A percentile compares a stretch with the other conserved stretches of the same genome.
These are phyloP conservation scores for Penaeus vannamei DNA, from an alignment of 1,140 invertebrate species.

Conservation along the genomic window DNA sequence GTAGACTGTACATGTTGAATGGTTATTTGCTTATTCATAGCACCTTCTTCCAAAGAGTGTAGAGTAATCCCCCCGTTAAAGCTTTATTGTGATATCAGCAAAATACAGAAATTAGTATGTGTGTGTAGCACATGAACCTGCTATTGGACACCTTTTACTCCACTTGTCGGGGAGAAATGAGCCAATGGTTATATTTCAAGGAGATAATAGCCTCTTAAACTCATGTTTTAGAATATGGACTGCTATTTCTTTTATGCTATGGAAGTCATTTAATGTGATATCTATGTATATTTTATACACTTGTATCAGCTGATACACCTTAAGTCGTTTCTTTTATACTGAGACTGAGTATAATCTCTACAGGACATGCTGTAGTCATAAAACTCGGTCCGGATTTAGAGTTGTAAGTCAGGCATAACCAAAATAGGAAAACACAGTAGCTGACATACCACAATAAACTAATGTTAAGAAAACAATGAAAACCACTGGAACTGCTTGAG, in stretches of 20 bases:
- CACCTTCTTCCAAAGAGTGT: slow-evolving; percentile 62
- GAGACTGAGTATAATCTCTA: slow-evolving; percentile 45
- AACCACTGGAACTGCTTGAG: no score
- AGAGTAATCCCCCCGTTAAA: slow-evolving; percentile 48
- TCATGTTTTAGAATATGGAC: slow-evolving; percentile 39
- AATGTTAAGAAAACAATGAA: no score
- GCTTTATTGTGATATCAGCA: slow-evolving; percentile 63
- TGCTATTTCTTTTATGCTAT: slow-evolving; percentile 44
- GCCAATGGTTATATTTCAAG: neutral
- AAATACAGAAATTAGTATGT: slow-evolving; percentile 37
- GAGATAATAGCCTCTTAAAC: neutral
- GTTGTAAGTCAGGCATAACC: slow-evolving; percentile 13
- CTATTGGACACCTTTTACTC: slow-evolving; percentile 41
- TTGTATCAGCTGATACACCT: slow-evolving; percentile 47
- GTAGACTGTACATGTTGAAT: slow-evolving; percentile 10
- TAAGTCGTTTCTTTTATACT: slow-evolving; percentile 41
- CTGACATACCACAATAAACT: no score
- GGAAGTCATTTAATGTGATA: slow-evolving; percentile 64
- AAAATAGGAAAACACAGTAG: no score
- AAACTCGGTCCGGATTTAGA: slow-evolving; percentile 35
- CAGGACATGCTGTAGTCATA: slow-evolving; percentile 28
- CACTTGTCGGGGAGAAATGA: neutral
- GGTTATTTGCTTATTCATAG: slow-evolving; percentile 50
- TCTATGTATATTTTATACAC: slow-evolving; percentile 61
- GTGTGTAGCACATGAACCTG: slow-evolving; percentile 32